Evolutionary conservation across 2,888 invertebrate species (phyloP), one percentile per base, ranked within the genome.

Genomic region (Danaus chrysippus): DNA sequence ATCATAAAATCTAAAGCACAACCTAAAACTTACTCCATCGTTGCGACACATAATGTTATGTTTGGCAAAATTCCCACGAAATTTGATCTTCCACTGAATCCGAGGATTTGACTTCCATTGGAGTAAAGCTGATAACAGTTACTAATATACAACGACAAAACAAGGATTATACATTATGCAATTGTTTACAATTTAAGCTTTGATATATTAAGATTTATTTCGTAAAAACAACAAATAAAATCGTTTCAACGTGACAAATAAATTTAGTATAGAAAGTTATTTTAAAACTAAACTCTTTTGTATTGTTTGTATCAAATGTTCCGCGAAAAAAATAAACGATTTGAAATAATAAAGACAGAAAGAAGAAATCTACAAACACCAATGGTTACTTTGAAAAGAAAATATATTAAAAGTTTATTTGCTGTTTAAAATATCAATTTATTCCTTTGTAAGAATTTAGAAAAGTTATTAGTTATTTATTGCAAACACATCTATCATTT

Each of bases 1-100:
- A 54, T 34, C 6, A 10, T 3, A 42, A 56, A 54, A 41, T 59
- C 72, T 75, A 72, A 75, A 67, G 57, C 61, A 61, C 61, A 60
- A 62, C 46, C 23, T 49, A 64, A 58, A 41, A 42, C 54, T 63
- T 61, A 17, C 58, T 53, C 57, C 57, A 55, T 58, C 52, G 63
- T 53, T 46, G 62, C 66, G 65, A 44, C 62, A 63, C 61, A 59
- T 70, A 62, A 61, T 61, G 63, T 46, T 56, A 65, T 61, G 66
- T 68, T 69, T 70, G 68, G 69, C 68, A 65, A 66, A 64, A 66
- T 59, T 68, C 68, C 71, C 68, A 68, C 66, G 66, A 70, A 69
- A 70, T 71, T 68, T 68, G 68, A 71, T 68, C 66, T 67, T 65
- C 63, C 62, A 54, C 60, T 64, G 59, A 69, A 65, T 70, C 67